Evolutionary conservation across 2,113 vertebrate species (phyloP).

Genomic region (Columba livia): DNA sequence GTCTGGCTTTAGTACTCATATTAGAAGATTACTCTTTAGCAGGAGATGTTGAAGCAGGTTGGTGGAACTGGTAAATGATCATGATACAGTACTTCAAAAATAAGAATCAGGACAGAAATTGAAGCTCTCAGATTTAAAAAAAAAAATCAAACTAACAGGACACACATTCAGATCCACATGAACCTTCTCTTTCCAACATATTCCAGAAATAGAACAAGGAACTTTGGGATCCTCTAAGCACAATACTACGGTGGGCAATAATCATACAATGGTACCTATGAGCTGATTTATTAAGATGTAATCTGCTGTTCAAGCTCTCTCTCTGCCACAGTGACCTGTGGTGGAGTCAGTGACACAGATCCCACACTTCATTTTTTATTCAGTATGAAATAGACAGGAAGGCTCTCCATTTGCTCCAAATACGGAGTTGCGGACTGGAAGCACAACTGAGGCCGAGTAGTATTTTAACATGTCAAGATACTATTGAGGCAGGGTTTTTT

Average conservation of each 20-base stretch:
- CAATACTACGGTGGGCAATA: not conserved
- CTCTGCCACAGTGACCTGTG: not conserved
- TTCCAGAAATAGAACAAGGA: not conserved
- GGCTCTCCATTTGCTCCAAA: rapidly evolving
- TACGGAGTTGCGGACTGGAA: not conserved
- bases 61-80: not conserved
- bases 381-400: not conserved
- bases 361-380: not conserved
- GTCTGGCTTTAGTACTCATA: not conserved
- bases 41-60: not conserved
- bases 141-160: not conserved
- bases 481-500: not conserved
- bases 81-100: not conserved
- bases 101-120: not conserved
- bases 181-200: not conserved
- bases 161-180: not conserved
- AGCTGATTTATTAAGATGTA: not conserved
- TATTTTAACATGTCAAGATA: not conserved
- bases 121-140: not conserved
- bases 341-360: not conserved
- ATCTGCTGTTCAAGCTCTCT: not conserved
- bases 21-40: not conserved
- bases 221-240: not conserved
- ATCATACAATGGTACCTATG: not conserved
- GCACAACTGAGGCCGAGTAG: not conserved